A percentile compares a stretch with the other conserved stretches of the same genome.
phyloP scores from a whole-genome alignment of 2,113 vertebrate genomes.

The Elgaria multicarinata region DNA sequence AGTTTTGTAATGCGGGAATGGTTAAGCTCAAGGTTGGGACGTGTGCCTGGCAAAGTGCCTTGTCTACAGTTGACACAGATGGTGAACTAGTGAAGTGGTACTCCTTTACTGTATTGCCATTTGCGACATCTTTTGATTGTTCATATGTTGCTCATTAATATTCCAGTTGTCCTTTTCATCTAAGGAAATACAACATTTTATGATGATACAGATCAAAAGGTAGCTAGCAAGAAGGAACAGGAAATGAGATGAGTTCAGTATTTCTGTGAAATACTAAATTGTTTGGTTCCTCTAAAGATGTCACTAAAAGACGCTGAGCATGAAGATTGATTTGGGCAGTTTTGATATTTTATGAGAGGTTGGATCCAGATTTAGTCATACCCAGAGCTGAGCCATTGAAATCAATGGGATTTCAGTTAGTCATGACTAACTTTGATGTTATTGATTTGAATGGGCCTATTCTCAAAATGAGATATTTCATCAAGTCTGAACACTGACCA shows the following conservation, averaged over 20 bases:
- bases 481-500: too few species aligned
- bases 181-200: not conserved
- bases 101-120: not conserved
- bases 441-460: too few species aligned
- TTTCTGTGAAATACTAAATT: slow-evolving; percentile 24
- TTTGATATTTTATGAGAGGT: not conserved
- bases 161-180: not conserved
- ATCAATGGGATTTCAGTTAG: too few species aligned
- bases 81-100: not conserved
- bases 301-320: slow-evolving; percentile 16
- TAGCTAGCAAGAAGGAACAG: slow-evolving; percentile 3
- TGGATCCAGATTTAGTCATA: too few species aligned
- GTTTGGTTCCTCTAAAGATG: not conserved
- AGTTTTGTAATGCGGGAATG: not conserved
- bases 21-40: not conserved
- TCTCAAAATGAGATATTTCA: not conserved
- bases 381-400: too few species aligned
- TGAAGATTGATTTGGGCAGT: not conserved
- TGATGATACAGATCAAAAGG: slow-evolving; percentile 17
- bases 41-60: too few species aligned
- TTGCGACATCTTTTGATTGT: not conserved
- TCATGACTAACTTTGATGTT: too few species aligned
- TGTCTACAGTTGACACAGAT: not conserved
- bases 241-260: not conserved
- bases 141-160: not conserved